Conservation (phyloP, 1,140 invertebrate genomes). For the Lasioglossum albipes region DNA sequence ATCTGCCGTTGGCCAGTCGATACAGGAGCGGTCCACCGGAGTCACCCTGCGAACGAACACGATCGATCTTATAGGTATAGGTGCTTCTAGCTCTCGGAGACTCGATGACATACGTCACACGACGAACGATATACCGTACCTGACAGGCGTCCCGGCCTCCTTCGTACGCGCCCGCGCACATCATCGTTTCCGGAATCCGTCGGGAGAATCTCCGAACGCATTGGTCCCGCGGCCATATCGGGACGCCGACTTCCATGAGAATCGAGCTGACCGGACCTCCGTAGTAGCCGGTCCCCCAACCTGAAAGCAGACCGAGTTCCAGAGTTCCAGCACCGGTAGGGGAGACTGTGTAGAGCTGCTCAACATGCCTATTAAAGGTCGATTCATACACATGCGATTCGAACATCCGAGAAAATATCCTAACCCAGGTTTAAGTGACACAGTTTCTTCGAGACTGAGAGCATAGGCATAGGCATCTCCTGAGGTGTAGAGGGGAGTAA, state of each 20-base stretch:
- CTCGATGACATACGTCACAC: background rate
- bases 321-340: no score
- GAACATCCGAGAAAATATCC: no score
- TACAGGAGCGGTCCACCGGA: slow-evolving; percentile 90
- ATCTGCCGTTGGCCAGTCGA: slow-evolving; percentile 85
- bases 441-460: no score
- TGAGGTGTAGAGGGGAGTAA: no score
- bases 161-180: slow-evolving; percentile 87
- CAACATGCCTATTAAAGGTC: no score
- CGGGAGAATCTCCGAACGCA: slow-evolving; percentile 85
- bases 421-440: no score
- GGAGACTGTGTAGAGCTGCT: no score
- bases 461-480: no score
- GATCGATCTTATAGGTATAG: no score
- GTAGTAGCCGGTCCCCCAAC: slow-evolving; percentile 87
- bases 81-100: no score
- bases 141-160: slow-evolving; percentile 90
- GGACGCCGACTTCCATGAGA: slow-evolving; percentile 88
- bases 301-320: slow-evolving; percentile 70
- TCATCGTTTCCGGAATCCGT: slow-evolving; percentile 82
- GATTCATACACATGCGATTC: no score
- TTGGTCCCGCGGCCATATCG: slow-evolving; percentile 88
- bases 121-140: slow-evolving; percentile 77
- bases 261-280: slow-evolving; percentile 85
- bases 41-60: slow-evolving; percentile 84